phyloP scores from a whole-genome alignment of 1,140 invertebrate species.

The Caenorhabditis remanei region DNA sequence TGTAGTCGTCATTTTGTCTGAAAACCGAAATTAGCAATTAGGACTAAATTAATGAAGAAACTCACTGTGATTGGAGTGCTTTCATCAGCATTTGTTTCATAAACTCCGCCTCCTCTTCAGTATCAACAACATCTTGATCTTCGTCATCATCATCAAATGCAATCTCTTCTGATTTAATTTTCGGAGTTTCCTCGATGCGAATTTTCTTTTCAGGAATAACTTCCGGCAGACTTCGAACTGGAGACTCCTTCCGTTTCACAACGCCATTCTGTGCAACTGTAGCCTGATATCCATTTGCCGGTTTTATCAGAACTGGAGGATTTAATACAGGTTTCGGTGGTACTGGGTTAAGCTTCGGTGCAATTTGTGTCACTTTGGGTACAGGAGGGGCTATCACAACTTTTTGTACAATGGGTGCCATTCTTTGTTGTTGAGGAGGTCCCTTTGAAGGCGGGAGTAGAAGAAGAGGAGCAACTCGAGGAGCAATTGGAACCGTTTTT shows the following conservation, averaged over 20 bases:
- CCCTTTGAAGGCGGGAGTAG: too few relatives aligned
- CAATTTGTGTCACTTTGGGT: too few relatives aligned
- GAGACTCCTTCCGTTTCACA: conserved; percentile 3
- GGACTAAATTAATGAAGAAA: too few relatives aligned
- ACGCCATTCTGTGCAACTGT: background rate
- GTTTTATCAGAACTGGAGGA: background rate
- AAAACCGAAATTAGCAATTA: too few relatives aligned
- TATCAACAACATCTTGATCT: background rate
- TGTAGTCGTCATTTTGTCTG: too few relatives aligned
- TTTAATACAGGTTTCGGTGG: background rate
- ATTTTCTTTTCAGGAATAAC: background rate
- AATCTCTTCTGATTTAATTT: background rate
- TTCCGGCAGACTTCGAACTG: background rate
- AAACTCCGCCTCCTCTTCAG: background rate
- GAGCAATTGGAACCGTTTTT: too few relatives aligned
- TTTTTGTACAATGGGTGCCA: too few relatives aligned
- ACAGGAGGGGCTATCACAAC: too few relatives aligned
- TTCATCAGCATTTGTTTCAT: background rate
- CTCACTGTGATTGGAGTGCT: background rate
- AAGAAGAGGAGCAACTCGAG: too few relatives aligned
- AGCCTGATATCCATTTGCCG: background rate
- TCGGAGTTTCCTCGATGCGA: background rate
- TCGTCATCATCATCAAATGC: background rate
- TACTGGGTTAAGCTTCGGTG: background rate
- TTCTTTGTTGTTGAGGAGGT: too few relatives aligned